Evolutionary conservation across 2,797 vertebrate genomes (phyloP).

Genomic region (Thunnus albacares): DNA sequence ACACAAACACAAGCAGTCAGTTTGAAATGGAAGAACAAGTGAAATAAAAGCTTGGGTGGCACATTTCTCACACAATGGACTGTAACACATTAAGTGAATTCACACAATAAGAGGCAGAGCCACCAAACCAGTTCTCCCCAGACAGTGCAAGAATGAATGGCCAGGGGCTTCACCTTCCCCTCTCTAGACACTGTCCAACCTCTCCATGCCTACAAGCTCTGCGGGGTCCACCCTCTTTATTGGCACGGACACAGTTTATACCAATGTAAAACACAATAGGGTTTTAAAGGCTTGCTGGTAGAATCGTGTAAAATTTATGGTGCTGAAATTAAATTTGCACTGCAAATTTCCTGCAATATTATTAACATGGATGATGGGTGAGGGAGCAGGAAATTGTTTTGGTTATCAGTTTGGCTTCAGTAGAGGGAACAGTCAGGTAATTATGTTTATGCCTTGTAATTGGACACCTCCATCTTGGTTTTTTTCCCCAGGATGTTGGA

Average conservation of each 20-base stretch:
- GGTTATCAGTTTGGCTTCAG: constrained; percentile 11
- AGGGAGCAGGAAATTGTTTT: constrained; percentile 3
- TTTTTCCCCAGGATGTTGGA: constrained; percentile 39
- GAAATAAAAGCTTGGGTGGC: constrained; percentile 47
- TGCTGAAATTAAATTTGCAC: neutral
- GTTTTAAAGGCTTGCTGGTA: neutral
- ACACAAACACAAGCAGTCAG: constrained; percentile 3
- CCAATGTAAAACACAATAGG: neutral
- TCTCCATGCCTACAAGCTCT: constrained; percentile 18
- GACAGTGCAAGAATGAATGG: constrained; percentile 53
- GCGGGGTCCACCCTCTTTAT: neutral
- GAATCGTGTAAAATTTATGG: neutral
- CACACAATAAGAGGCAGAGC: constrained; percentile 71
- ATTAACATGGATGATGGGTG: neutral
- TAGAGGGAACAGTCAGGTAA: neutral
- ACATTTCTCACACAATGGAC: constrained; percentile 48
- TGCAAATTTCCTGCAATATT: neutral
- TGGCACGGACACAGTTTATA: constrained; percentile 7
- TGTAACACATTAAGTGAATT: constrained; percentile 61
- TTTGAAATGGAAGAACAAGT: constrained; percentile 41
- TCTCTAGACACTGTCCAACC: constrained; percentile 12
- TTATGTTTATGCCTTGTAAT: constrained; percentile 46
- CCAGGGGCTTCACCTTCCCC: constrained; percentile 41
- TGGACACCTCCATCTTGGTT: constrained; percentile 39
- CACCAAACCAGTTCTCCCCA: constrained; percentile 69